These are phyloP conservation scores for Stenotaenia linearis DNA, from an alignment of 2,888 invertebrate genomes.

Conservation along the genomic window DNA sequence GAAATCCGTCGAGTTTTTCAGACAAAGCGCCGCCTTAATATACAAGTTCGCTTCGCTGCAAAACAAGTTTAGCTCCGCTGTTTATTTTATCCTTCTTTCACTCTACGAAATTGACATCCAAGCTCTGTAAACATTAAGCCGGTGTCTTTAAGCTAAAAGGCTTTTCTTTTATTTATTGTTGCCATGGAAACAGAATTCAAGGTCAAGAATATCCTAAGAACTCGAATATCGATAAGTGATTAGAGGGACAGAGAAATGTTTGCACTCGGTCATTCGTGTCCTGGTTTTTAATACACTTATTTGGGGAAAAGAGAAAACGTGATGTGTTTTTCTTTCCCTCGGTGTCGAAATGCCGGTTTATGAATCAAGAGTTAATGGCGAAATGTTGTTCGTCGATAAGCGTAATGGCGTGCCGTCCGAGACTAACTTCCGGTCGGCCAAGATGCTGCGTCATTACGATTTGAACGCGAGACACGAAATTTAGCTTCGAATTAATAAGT, in stretches of 20 bases:
- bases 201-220: neutral
- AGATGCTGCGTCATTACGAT: neutral
- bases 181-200: neutral
- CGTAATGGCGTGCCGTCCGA: neutral
- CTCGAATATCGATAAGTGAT: neutral
- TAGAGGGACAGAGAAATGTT: no score
- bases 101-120: neutral
- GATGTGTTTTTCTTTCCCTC: neutral
- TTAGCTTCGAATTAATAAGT: neutral
- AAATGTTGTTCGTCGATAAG: conserved; percentile 2
- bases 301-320: neutral
- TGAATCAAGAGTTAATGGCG: neutral
- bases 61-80: neutral
- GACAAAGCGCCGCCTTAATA: neutral
- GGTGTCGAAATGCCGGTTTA: neutral
- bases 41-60: neutral
- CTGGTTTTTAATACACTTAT: no score
- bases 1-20: neutral
- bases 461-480: neutral
- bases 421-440: neutral
- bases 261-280: no score
- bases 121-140: neutral
- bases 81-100: neutral
- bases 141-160: neutral
- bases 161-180: neutral